Base-by-base conservation (phyloP, 2,113 vertebrate genomes). In the Pachycephala philippinensis region DNA sequence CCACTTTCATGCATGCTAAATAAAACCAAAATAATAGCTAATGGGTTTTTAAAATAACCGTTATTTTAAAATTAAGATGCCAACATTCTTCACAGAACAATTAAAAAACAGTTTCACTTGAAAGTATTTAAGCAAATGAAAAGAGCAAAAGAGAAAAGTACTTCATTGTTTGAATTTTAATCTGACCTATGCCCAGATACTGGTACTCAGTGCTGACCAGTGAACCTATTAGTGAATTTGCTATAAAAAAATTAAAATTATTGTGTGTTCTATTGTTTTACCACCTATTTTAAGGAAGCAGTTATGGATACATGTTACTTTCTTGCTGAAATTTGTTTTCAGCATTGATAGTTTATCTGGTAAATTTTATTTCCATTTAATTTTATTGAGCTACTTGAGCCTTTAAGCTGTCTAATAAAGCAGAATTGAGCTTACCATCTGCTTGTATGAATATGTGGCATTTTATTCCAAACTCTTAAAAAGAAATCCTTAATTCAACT, bases 1-100 rank as follows among this genome's bases (percentile, higher is more conserved):
- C 31, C 35, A 68, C 6, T 31, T 95, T 28, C 47, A 66, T 4
- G 18, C 16, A 40, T 44, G 53, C 12, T 77, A 92, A 70, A 80
- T 64, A 75, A 84, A 96, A 83, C 31, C 39, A 93, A 83, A 96
- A 50, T 31, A 81, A 80, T 44, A 82, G 88, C 52, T 81, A 90
- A 56, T 11, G 15, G 47, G 13, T 28, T 82, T 39, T 63, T 44
- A 2, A 91, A 95, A 56, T n/a, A 85, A 39, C 3, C 11, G 5
- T 37, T 44, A 74, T 37, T 84, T 93, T 75, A 39, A 97, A 93
- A 93, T 93, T 84, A 76, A 81, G 77, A 70, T 84, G 49, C 3
- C 49, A 87, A 78, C 44, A 94, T 92, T 96, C 68, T 94, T 87
- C 45, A 86, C 54, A 89, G 57, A 86, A 74, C 11, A 92, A 86